These are phyloP conservation scores for Drosophila lutescens DNA, from an alignment of 2,888 invertebrate genomes.

Conservation along the genomic window DNA sequence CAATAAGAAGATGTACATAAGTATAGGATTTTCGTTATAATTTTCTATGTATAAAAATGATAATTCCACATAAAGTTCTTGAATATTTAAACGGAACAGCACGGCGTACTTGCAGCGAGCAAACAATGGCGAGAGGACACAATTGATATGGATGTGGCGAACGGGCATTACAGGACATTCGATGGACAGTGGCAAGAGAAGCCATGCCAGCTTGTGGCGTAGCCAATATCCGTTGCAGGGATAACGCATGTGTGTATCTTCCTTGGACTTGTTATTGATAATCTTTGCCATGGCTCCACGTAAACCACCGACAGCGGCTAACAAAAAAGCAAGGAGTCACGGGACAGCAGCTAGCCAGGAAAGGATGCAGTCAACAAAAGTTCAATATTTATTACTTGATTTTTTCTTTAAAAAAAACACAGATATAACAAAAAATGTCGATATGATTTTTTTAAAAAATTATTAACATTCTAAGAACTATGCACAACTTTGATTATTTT, in stretches of 20 bases:
- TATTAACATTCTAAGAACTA: no score
- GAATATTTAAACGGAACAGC: conserved; percentile 6
- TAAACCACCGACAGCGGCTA: conserved; percentile 43
- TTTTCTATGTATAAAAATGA: neutral
- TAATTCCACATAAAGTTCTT: conserved; percentile 12
- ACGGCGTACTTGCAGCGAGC: neutral
- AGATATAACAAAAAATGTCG: no score
- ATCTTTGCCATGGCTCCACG: conserved; percentile 68
- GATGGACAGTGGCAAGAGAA: conserved; percentile 11
- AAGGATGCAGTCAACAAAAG: conserved; percentile 2
- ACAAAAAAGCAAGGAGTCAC: conserved; percentile 33
- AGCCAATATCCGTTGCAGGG: conserved; percentile 68
- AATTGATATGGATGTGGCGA: conserved; percentile 61
- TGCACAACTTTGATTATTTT: no score
- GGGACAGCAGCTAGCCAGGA: conserved; percentile 47
- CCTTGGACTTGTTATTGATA: conserved; percentile 68
- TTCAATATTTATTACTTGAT: no score
- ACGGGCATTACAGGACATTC: conserved; percentile 1
- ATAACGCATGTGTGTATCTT: conserved; percentile 47
- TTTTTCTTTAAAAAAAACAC: no score
- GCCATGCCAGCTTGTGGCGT: conserved; percentile 48
- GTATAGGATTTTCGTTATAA: neutral
- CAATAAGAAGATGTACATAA: neutral
- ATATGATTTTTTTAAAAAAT: no score
- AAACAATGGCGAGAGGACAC: conserved; percentile 19